Percentiles rank a stretch among this genome's conserved stretches.
Evolutionary conservation across 2,113 vertebrate species (phyloP).

Genomic region (Calypte anna): DNA sequence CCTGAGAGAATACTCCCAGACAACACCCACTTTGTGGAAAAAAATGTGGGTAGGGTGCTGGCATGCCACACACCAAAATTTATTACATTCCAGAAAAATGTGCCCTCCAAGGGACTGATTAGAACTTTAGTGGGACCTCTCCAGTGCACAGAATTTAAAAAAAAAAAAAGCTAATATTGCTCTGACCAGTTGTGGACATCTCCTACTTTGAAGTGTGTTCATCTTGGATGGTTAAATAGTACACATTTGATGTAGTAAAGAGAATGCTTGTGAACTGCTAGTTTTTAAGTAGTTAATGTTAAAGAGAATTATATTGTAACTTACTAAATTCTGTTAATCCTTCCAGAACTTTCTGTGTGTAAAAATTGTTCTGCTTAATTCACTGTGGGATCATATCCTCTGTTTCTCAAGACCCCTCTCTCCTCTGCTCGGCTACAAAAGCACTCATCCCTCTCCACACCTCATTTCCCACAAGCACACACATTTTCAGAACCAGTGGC

Average conservation of each 20-base stretch:
- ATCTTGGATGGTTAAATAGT: not conserved
- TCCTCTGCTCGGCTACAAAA: not conserved
- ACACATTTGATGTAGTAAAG: not conserved
- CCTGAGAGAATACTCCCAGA: not conserved
- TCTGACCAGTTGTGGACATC: not conserved
- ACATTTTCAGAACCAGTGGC: not conserved
- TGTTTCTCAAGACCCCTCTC: not conserved
- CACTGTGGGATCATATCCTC: not conserved
- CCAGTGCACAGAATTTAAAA: not conserved
- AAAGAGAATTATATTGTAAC: not conserved
- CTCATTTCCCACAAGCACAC: not conserved
- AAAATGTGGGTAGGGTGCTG: not conserved
- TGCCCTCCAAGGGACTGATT: not conserved
- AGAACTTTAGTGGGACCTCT: not conserved
- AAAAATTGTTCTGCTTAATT: slow-evolving; percentile 4
- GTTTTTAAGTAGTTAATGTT: not conserved
- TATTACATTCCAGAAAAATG: not conserved
- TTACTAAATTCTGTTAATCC: not conserved
- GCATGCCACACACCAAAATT: not conserved
- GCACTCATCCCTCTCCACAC: not conserved
- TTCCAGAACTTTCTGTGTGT: not conserved
- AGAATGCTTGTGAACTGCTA: not conserved
- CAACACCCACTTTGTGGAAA: not conserved
- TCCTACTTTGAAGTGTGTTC: not conserved
- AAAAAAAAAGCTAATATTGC: not conserved